phyloP scores from a whole-genome alignment of 2,888 invertebrate species.

The Bombylius discolor region DNA sequence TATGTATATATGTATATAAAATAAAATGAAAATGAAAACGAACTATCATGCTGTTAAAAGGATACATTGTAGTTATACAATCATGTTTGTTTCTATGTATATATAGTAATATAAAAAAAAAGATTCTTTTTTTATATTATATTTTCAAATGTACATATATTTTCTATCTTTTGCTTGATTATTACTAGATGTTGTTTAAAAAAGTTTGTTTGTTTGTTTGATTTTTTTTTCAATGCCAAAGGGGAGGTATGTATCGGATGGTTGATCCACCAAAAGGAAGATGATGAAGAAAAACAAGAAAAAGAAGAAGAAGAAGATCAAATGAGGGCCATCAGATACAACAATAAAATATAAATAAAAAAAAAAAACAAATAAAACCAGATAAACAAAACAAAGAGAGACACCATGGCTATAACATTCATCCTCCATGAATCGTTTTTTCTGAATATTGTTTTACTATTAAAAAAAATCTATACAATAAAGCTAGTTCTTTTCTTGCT shows the following conservation, averaged over 20 bases:
- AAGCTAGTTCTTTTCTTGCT: too few species aligned
- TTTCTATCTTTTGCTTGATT: not conserved
- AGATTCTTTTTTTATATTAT: too few species aligned
- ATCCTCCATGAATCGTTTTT: not conserved
- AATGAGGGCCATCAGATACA: too few species aligned
- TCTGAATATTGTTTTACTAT: too few species aligned
- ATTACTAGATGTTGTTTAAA: not conserved
- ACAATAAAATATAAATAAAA: too few species aligned
- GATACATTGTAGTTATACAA: not conserved
- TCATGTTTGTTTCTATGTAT: not conserved
- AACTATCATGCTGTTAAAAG: not conserved
- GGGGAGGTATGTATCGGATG: not conserved
- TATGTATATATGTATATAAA: too few species aligned
- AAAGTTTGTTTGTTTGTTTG: too few species aligned
- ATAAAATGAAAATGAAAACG: not conserved
- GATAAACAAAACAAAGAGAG: conserved; percentile 5
- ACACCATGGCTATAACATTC: conserved; percentile 9
- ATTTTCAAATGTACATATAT: not conserved
- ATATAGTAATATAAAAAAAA: too few species aligned
- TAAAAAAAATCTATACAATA: too few species aligned
- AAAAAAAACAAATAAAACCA: not conserved
- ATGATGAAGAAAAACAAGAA: too few species aligned
- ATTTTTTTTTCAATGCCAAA: not conserved
- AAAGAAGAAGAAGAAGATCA: too few species aligned
- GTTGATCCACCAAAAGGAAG: not conserved